Evolutionary conservation across 2,797 vertebrate species (phyloP).

Genomic region (Pterois miles): DNA sequence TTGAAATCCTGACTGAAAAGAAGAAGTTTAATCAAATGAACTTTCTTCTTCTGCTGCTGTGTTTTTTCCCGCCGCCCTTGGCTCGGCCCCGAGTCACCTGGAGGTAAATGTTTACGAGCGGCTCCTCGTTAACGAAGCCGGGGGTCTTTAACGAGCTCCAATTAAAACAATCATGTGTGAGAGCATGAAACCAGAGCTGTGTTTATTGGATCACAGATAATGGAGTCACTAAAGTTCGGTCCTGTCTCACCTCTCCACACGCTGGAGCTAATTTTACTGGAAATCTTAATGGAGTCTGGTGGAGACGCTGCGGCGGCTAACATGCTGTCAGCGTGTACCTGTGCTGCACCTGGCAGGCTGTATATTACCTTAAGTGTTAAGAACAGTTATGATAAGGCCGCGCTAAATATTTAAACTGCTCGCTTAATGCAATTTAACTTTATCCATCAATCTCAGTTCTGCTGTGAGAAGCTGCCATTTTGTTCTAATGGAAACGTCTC

Average conservation of each 20-base stretch:
- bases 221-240: conserved; percentile 63
- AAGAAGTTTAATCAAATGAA: background rate
- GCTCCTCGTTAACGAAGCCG: conserved; percentile 83
- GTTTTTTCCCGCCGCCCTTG: conserved; percentile 57
- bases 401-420: conserved; percentile 94
- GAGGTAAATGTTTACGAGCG: conserved; percentile 91
- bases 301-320: too few relatives aligned
- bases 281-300: background rate
- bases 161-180: conserved; percentile 86
- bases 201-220: conserved; percentile 80
- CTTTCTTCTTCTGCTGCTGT: background rate
- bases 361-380: conserved; percentile 89
- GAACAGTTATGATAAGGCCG: conserved; percentile 93
- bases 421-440: conserved; percentile 90
- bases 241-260: conserved; percentile 22
- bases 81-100: conserved; percentile 79
- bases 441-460: conserved; percentile 88
- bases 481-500: conserved; percentile 83
- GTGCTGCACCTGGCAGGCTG: conserved; percentile 59
- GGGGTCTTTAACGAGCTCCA: conserved; percentile 86
- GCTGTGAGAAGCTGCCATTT: conserved; percentile 73
- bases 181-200: conserved; percentile 39
- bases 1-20: too few relatives aligned
- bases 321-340: background rate
- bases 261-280: background rate